Base-by-base conservation (phyloP, 2,888 invertebrate genomes). In the Rhagium mordax region DNA sequence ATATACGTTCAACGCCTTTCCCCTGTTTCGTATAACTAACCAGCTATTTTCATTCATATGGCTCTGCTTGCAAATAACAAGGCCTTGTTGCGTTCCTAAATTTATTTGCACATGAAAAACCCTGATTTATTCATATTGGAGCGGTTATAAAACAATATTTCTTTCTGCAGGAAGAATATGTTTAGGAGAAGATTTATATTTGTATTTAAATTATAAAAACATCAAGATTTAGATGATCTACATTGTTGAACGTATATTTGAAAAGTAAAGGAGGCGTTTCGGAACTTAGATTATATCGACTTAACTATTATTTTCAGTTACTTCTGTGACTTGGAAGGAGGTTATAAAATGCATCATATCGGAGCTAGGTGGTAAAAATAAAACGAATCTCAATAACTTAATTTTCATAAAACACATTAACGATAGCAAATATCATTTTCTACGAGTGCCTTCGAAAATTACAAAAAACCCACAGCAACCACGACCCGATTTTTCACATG, bases 21-120 rank as follows among this genome's bases (percentile, higher is more conserved):
- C 76, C 78, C 76, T 75, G 74, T 78, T 75, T 75, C 71, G 74
- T 75, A 74, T 74, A 65, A 72, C 70, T 51, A 75, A 77, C 74
- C 73, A 71, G 75, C 73, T 70, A 78, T 79, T 79, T 78, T 74
- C 74, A 79, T 78, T 78, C 79, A 79, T 78, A 73, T 74, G 76
- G 67, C 70, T 65, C 65, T 70, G 75, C 75, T 77, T 73, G 74
- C 76, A 75, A 74, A 75, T 71, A 78, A 74, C 75, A 62, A 70
- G 65, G 77, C 69, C 78, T 75, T 78, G 77, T 75, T 77, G 72
- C 73, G 68, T 70, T 74, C 76, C 71, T 73, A 78, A 76, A 80
- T 80, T 79, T 79, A 79, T 80, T 80, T 80, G 79, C 78, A 80
- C 78, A 79, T 74, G 77, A 77, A 77, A 74, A 80, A 78, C 76